Evolutionary conservation across 2,888 invertebrate species (phyloP), one percentile per base, ranked within the genome.

Genomic region (Tanypteryx hageni): DNA sequence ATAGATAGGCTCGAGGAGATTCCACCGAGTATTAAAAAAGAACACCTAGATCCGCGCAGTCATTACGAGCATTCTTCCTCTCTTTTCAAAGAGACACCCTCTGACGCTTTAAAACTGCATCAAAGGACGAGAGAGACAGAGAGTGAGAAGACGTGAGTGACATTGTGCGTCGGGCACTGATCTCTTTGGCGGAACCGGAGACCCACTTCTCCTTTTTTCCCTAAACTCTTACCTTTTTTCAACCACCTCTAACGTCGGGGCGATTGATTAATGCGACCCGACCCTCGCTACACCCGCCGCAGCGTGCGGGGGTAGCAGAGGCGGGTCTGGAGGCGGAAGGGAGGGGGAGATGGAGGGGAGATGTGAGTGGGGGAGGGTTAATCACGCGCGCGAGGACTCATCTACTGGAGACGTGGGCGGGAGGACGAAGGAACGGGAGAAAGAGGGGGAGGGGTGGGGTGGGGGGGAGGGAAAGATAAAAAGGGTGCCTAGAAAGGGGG

Each of bases 101-200:
- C 8, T 83, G 83, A 83, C 83, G 27, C 83, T 83, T 83, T 56
- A 83, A 83, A 83, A 83, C 44, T 83, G 83, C 83, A 83, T 57
- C 57, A 57, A 57, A 83, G 57, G 44, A 44, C 5, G 44, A 5
- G 5, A 44, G 5, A 44, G 44, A 44, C 56, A 11, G n/a, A 31
- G 82, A 44, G n/a, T n/a, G n/a, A n/a, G n/a, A n/a, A n/a, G n/a
- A n/a, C n/a, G n/a, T n/a, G n/a, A 13, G 83, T 83, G 83, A 83
- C 83, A 57, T 57, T 7, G 83, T 83, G 83, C 57, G 83, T 83
- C 83, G 57, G 57, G 83, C n/a, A n/a, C 31, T 83, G 83, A 83
- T 83, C 83, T 27, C 83, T 83, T 83, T 27, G 57, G n/a, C n/a
- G n/a, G n/a, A n/a, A n/a, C n/a, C n/a, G n/a, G 83, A 57, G 57